These are phyloP conservation scores for Poeciliopsis prolifica DNA, from an alignment of 2,113 vertebrate species.

Conservation along the genomic window DNA sequence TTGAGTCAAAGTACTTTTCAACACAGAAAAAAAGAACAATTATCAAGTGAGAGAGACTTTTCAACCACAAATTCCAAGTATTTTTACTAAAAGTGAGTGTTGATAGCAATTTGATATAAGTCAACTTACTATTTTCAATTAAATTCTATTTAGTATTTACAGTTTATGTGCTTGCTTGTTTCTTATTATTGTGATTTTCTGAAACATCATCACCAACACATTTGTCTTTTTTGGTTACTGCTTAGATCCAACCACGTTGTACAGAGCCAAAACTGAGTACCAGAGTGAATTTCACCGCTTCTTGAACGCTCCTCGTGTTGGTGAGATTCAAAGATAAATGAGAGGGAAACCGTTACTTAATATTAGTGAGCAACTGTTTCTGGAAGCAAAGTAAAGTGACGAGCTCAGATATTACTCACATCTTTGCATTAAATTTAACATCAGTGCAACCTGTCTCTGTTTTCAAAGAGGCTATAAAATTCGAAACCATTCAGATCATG, in stretches of 20 bases:
- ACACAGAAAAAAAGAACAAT: no score
- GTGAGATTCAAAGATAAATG: constrained; percentile 37
- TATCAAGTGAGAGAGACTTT: no score
- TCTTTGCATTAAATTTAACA: not conserved
- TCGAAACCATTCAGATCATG: constrained; percentile 68
- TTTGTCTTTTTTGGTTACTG: not conserved
- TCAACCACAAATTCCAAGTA: no score
- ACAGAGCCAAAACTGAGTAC: constrained; percentile 76
- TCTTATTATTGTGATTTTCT: not conserved
- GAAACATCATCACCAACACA: not conserved
- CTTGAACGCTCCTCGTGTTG: constrained; percentile 18
- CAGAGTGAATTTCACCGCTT: constrained; percentile 70
- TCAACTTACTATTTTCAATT: no score
- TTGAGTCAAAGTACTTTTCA: no score
- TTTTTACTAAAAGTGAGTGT: no score
- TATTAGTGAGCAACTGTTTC: not conserved
- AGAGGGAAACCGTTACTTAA: not conserved
- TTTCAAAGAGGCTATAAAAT: constrained; percentile 47
- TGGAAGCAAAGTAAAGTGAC: not conserved
- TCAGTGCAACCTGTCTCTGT: not conserved
- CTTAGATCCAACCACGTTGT: constrained; percentile 74
- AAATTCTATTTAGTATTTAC: no score
- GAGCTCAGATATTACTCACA: not conserved
- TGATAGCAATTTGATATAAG: no score
- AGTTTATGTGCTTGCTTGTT: not conserved